Base-by-base conservation (phyloP, 2,888 invertebrate species). In the Eulithis prunata region DNA sequence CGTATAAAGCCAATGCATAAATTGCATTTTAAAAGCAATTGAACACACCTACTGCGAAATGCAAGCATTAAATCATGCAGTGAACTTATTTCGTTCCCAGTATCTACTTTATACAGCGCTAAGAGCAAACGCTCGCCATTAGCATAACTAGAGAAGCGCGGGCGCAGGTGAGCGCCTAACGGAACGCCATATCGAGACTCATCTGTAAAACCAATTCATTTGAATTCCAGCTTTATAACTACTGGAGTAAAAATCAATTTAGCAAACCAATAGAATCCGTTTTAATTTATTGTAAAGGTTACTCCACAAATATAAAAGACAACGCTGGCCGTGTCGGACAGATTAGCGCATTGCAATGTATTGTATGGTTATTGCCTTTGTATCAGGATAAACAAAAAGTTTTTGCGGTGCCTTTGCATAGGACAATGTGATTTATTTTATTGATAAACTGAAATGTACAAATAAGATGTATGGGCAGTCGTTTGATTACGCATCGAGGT, bases 61-160 rank as follows among this genome's bases (percentile, higher is more conserved):
- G 65, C 68, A 68, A 63, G 68, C 66, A 76, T 72, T 80, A 77
- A 77, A 79, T 79, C 78, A 79, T 82, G 78, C 62, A 80, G 75
- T 77, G 78, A 72, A 77, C 79, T 75, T 82, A 82, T 84, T 83
- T 83, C 82, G 80, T 81, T 79, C 78, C 75, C 75, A 78, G 78
- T 81, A 76, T 78, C 78, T 73, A 78, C 69, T 72, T 71, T 73
- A 73, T 69, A 69, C 69, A 64, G 78, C 82, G 79, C 81, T 78
- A 78, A 82, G 82, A 86, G 81, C 83, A 77, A 81, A 85, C 84
- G 80, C 81, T 85, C 79, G 77, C 87, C 82, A 90, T 92, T 91
- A 90, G 88, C 91, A 91, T 91, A 91, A 90, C 91, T 87, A 89
- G 88, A 89, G 90, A 90, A 86, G 90, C 87, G 87, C 89, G 83